These are phyloP conservation scores for Ispidina lecontei DNA, from an alignment of 2,797 vertebrate genomes.

Conservation along the genomic window DNA sequence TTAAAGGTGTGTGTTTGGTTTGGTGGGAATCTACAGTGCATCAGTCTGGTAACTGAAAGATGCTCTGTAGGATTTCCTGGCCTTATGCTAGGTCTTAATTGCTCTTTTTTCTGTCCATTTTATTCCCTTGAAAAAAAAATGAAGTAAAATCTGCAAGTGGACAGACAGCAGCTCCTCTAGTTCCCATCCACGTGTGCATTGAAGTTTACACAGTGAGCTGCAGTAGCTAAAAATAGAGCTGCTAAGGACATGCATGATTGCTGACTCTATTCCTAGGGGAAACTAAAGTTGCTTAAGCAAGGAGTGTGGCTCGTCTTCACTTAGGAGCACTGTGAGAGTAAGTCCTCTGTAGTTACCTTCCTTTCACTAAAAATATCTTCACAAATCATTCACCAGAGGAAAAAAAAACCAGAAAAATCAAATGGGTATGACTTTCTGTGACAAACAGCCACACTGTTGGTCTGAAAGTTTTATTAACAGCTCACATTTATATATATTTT, in stretches of 20 bases:
- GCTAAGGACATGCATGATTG: constrained; percentile 1
- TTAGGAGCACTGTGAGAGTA: not conserved
- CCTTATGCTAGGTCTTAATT: not conserved
- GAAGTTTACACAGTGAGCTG: not conserved
- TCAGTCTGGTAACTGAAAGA: not conserved
- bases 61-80: not conserved
- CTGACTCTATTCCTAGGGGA: constrained; percentile 55
- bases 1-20: not conserved
- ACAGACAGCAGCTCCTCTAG: not conserved
- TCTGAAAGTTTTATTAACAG: constrained; percentile 79
- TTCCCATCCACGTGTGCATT: not conserved
- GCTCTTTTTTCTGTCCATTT: not conserved
- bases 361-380: constrained; percentile 50
- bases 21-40: not conserved
- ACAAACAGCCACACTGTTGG: constrained; percentile 42
- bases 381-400: not conserved
- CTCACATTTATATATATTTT: constrained; percentile 75
- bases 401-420: not conserved
- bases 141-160: constrained; percentile 13
- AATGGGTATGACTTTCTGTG: constrained; percentile 20
- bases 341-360: constrained; percentile 19
- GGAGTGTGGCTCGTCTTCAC: not conserved
- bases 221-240: constrained; percentile 15
- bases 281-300: constrained; percentile 21
- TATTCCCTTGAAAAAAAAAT: not conserved